Evolutionary conservation across 1,140 invertebrate genomes (phyloP).

Genomic region (Lepidurus couesii): DNA sequence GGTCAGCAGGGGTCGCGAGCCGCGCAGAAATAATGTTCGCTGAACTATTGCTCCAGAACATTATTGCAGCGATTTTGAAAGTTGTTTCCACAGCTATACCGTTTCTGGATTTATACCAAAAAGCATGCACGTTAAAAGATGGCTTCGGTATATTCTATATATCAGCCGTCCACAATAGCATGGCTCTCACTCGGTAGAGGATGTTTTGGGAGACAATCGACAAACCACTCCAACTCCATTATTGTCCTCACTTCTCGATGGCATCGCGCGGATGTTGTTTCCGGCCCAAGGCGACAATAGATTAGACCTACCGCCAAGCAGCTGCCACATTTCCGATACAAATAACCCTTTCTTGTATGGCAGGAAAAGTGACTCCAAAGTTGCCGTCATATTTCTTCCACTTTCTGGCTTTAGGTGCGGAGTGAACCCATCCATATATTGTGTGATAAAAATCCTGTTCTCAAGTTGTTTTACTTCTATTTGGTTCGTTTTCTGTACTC

Average conservation of each 20-base stretch:
- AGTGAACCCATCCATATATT: not conserved
- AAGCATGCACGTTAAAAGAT: no score
- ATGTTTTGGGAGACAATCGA: not conserved
- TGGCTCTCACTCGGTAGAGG: not conserved
- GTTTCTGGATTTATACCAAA: no score
- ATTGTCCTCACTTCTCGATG: not conserved
- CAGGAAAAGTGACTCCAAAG: slow-evolving; percentile 16
- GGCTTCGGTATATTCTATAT: no score
- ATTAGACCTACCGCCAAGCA: slow-evolving; percentile 18
- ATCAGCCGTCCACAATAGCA: not conserved
- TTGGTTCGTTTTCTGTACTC: not conserved
- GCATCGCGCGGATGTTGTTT: slow-evolving; percentile 2
- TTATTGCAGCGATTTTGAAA: no score
- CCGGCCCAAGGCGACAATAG: slow-evolving; percentile 20
- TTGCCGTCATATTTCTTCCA: slow-evolving; percentile 6
- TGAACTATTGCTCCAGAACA: no score
- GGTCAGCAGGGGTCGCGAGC: not conserved
- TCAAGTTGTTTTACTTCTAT: not conserved
- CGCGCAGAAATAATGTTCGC: not conserved
- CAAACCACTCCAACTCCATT: slow-evolving; percentile 7
- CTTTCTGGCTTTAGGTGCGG: not conserved
- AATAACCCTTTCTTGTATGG: not conserved
- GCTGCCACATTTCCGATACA: slow-evolving; percentile 21
- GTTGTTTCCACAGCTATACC: no score
- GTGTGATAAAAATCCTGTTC: not conserved